Evolutionary conservation across 2,888 invertebrate species (phyloP), one percentile per base, ranked within the genome.

Genomic region (Rhodophaea formosa): DNA sequence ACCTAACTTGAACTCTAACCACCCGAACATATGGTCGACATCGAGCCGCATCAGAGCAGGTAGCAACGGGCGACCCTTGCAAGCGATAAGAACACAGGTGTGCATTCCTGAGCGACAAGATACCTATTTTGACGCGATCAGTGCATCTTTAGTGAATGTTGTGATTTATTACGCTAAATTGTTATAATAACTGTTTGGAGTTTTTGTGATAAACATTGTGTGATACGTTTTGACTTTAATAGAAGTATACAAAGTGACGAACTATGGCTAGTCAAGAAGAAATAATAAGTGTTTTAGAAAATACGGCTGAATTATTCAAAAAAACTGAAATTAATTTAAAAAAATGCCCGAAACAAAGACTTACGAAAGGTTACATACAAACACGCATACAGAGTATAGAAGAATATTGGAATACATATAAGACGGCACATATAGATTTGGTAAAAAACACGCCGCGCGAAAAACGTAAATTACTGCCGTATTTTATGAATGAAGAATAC

Each of bases 391-490:
- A 53, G 23, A 16, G 42, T 53, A 43, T 53, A 17, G 53, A 53
- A 35, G 53, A 53, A 42, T 53, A 53, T 53, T 53, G 43, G 53
- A 17, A 7, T 32, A 80, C 78, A 76, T 79, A 81, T 83, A 81
- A 84, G 83, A 81, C 82, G 79, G 64, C 45, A 62, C 64, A 75
- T 68, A 61, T 67, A 72, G 44, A 53, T n/a, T 53, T 53, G n/a
- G 44, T 44, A 7, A 53, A 53, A 30, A 43, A 14, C 5, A 53
- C 39, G 23, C 53, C 53, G 1, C 43, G 53, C n/a, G 53, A 53
- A 16, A 10, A 53, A 43, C 53, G 53, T 43, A 43, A 15, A 30
- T 1, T 32, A 51, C 49, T 56, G 42, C 30, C 49, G n/a, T 56
- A 56, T 51, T 56, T 56, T 30, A 5, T 49, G 35, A 57, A 56